Base-by-base conservation (phyloP, 2,797 vertebrate species). In the Tragelaphus oryx region DNA sequence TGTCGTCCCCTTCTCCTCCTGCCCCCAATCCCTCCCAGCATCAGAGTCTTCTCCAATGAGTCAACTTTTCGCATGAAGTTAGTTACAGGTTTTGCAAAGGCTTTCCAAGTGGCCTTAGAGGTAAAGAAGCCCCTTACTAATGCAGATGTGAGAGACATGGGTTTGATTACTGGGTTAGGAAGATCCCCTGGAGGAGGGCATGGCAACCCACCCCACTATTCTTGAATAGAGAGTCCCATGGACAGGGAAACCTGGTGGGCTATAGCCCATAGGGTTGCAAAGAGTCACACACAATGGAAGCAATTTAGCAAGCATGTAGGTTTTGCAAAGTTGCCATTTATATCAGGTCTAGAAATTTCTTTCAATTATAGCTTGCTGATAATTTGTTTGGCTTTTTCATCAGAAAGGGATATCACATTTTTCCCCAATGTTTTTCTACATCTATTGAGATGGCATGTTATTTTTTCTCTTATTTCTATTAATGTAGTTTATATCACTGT, bases 381-480 rank as follows among this genome's bases (percentile, higher is more conserved):
- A 8, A 3, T 89, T 93, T 52, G 24, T 79, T 71, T 57, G 16
- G 0, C 52, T 81, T 57, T 84, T 87, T 55, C 44, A 80, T 78
- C 9, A 55, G 60, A 71, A 82, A 71, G 20, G 4, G 22, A 52
- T 87, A 6, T 14, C 20, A 33, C 68, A 22, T 37, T 87, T 87
- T 54, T 57, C 46, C 24, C n/a, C 28, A 83, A 1, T 59, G 14
- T 46, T 84, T 92, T 76, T 57, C 17, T 80, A 5, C 4, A 76
- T 76, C 18, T 94, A 26, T 22, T 89, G 17, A 81, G 3, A 37
- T 87, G 11, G 4, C 7, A 6, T 24, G 3, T 76, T 20, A 71
- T 26, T 89, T 89, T 75, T 75, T 74, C 18, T 44, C 14, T 83
- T 55, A 33, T 28, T 87, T 81, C 74, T 89, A 3, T 74, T 86